Base-by-base conservation (phyloP, 2,888 invertebrate species). In the Galerucella calmariensis region DNA sequence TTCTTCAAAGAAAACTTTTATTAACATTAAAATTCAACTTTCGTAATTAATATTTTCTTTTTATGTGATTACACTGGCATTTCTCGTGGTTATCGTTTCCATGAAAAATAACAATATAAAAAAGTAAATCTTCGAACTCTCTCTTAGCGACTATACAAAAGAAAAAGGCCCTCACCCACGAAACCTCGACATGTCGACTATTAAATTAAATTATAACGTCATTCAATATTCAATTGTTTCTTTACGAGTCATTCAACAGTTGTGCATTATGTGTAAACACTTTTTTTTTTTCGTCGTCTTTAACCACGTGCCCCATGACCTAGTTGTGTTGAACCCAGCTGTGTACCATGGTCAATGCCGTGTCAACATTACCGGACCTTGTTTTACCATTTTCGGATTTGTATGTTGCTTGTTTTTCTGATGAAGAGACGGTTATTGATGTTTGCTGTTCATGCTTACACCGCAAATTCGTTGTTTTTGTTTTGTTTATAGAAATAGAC, bases 231-330 rank as follows among this genome's bases (percentile, higher is more conserved):
- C 65, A 65, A 71, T 71, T 71, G 71, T 71, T 53, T 70, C 51
- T 62, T 53, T 70, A 51, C 69, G 53, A 71, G 65, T 65, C 71
- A 71, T 71, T 71, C 71, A 71, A 65, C 71, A 65, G 58, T 71
- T 56, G 69, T 63, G 69, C 62, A 70, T 70, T 63, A 70, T 70
- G n/a, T 51, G 71, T 71, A 71, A 65, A 71, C 62, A 61, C 44
- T 69, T 48, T 62, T 70, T 70, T 70, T 70, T 71, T 53, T 71
- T 20, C 56, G 56, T 58, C 35, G 48, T 58, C 41, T 16, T 44
- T 65, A 71, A 71, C 62, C 71, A 71, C 71, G 74, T 70, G 74
- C 69, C 65, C 74, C 74, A 70, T 74, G 74, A 74, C 74, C 74
- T 67, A 74, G 70, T 74, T 74, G 67, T 59, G 35, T 63, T 70